Conservation (phyloP, 2,113 vertebrate species). For the Thamnaconus septentrionalis region DNA sequence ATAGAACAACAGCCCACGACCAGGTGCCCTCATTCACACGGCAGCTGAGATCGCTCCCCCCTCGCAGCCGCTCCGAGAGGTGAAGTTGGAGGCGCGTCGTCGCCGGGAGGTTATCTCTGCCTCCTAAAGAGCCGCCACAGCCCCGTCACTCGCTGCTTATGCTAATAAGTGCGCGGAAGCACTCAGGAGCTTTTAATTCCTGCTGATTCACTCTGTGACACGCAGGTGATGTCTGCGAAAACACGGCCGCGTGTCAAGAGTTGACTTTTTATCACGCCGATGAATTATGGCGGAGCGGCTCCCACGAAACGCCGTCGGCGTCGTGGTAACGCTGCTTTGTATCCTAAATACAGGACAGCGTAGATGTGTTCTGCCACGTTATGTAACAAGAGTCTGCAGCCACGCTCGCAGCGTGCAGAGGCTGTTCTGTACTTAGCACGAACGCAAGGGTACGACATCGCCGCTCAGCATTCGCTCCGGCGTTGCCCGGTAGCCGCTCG, state of each 20-base stretch:
- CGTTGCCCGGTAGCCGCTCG: neutral
- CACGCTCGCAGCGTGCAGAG: neutral
- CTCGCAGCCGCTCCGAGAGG: constrained; percentile 31
- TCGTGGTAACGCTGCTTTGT: neutral
- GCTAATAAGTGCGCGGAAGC: constrained; percentile 45
- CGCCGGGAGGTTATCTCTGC: constrained; percentile 53
- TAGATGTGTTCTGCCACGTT: constrained; percentile 21
- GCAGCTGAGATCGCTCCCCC: constrained; percentile 47
- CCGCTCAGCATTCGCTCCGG: neutral
- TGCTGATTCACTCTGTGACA: constrained; percentile 45
- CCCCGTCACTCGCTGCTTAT: constrained; percentile 36
- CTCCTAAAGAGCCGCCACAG: constrained; percentile 30
- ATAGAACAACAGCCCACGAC: constrained; percentile 46
- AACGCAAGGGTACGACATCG: neutral
- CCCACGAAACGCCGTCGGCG: neutral
- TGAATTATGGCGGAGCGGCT: neutral
- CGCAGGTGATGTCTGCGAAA: constrained; percentile 33
- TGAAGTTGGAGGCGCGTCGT: constrained; percentile 55
- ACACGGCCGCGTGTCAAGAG: constrained; percentile 1
- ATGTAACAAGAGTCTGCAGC: constrained; percentile 23
- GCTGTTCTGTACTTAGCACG: neutral
- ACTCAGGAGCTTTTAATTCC: constrained; percentile 55
- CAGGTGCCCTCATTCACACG: constrained; percentile 59
- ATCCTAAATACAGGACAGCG: constrained; percentile 13
- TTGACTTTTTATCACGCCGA: constrained; percentile 6